Evolutionary conservation across 1,140 invertebrate species (phyloP).

Genomic region (Rhynchophorus ferrugineus): DNA sequence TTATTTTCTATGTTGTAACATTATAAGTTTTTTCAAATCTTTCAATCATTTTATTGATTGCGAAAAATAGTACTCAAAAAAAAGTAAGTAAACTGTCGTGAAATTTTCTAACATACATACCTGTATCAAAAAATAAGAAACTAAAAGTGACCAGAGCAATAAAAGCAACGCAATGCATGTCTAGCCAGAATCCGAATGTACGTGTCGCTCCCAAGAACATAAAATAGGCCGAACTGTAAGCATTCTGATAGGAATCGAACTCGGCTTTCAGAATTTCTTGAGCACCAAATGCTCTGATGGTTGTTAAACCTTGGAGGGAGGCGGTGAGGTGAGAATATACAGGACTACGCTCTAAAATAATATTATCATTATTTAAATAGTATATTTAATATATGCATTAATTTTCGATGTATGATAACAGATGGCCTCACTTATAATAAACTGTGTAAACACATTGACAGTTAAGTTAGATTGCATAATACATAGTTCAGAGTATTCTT

Average conservation of each 20-base stretch:
- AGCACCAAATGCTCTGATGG: slow-evolving; percentile 71
- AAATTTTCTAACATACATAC: too few species aligned
- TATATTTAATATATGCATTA: too few species aligned
- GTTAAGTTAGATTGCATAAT: too few species aligned
- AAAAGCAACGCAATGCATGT: slow-evolving; percentile 64
- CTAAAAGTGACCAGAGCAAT: slow-evolving; percentile 60
- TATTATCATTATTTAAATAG: background rate
- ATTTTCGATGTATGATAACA: too few species aligned
- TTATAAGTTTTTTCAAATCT: too few species aligned
- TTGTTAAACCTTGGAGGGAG: slow-evolving; percentile 38
- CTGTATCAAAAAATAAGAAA: slow-evolving; percentile 51
- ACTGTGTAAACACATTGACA: too few species aligned
- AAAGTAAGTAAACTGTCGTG: too few species aligned
- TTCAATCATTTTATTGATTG: too few species aligned
- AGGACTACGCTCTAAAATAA: slow-evolving; percentile 51
- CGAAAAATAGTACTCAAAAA: too few species aligned
- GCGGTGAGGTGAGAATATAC: slow-evolving; percentile 64
- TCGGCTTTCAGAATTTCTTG: slow-evolving; percentile 67
- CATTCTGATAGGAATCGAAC: slow-evolving; percentile 69
- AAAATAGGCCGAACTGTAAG: slow-evolving; percentile 57
- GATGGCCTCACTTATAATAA: too few species aligned
- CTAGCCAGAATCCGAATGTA: slow-evolving; percentile 67
- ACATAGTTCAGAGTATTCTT: too few species aligned
- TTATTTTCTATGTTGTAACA: too few species aligned
- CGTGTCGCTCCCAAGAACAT: slow-evolving; percentile 51